These are phyloP conservation scores for Leptura quadrifasciata DNA, from an alignment of 2,888 invertebrate genomes.

Conservation along the genomic window DNA sequence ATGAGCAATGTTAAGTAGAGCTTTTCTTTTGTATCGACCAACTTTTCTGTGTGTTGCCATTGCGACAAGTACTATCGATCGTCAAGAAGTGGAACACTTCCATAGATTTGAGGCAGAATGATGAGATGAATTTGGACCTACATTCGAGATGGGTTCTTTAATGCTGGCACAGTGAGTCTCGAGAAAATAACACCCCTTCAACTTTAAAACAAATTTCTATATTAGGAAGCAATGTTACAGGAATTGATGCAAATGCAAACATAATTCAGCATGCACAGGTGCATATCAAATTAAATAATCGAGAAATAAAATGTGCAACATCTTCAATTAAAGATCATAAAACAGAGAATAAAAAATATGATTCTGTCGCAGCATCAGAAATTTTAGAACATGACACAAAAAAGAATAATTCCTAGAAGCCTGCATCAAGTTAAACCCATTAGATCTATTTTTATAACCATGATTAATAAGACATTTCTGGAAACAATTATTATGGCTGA, in stretches of 20 bases:
- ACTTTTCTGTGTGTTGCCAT: no score
- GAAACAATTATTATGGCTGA: conserved; percentile 88
- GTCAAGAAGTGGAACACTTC: no score
- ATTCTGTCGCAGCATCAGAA: conserved; percentile 92
- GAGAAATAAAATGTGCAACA: conserved; percentile 74
- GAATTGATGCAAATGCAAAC: conserved; percentile 86
- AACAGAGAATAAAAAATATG: conserved; percentile 77
- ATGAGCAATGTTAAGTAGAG: no score
- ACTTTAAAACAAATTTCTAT: no score
- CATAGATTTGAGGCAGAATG: no score
- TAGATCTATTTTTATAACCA: conserved; percentile 83
- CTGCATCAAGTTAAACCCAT: conserved; percentile 79
- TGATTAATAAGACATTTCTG: conserved; percentile 78
- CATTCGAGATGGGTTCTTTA: no score
- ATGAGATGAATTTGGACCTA: no score
- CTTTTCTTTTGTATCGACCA: no score
- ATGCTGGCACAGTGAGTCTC: no score
- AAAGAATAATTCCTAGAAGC: conserved; percentile 81
- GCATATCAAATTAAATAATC: conserved; percentile 76
- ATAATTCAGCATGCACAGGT: conserved; percentile 81
- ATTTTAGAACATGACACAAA: conserved; percentile 91
- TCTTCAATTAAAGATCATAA: conserved; percentile 77
- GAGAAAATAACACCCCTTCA: no score
- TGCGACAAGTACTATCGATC: no score
- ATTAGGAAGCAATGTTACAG: conserved; percentile 87